phyloP scores from a whole-genome alignment of 2,113 vertebrate species.

The Hemiprocne comata region DNA sequence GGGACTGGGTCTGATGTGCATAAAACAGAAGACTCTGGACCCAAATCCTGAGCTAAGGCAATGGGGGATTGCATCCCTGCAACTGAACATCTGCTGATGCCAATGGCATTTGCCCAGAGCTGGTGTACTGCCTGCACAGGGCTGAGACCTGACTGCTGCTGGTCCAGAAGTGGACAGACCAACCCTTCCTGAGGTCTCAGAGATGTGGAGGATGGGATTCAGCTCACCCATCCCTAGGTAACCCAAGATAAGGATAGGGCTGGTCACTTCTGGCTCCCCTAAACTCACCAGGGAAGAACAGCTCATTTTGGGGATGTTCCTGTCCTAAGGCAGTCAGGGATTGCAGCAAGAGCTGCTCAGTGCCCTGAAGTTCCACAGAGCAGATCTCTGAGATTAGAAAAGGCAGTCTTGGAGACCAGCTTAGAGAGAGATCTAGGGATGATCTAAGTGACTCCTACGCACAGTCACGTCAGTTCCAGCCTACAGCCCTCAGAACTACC shows the following conservation, averaged over 20 bases:
- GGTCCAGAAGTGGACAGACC: not conserved
- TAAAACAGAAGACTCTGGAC: not conserved
- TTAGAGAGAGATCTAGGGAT: not conserved
- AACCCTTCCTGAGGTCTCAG: not conserved
- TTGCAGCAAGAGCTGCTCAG: not conserved
- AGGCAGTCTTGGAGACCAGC: not conserved
- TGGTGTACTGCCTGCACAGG: not conserved
- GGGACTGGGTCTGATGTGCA: not conserved
- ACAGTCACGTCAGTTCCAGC: not conserved
- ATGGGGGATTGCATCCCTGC: not conserved
- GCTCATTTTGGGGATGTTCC: not conserved
- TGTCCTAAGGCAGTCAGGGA: not conserved
- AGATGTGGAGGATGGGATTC: not conserved
- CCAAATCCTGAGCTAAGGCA: not conserved
- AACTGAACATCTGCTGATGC: not conserved
- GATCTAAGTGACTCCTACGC: not conserved
- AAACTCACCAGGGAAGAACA: not conserved
- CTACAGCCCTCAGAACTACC: not conserved
- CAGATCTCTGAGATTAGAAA: not conserved
- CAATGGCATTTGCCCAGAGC: fast-evolving
- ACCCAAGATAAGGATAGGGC: fast-evolving
- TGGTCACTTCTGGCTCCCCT: not conserved
- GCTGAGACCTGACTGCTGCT: not conserved
- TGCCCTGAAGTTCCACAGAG: not conserved
- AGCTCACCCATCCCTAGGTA: not conserved